Evolutionary conservation across 2,113 vertebrate genomes (phyloP).

Genomic region (Zosterops lateralis): DNA sequence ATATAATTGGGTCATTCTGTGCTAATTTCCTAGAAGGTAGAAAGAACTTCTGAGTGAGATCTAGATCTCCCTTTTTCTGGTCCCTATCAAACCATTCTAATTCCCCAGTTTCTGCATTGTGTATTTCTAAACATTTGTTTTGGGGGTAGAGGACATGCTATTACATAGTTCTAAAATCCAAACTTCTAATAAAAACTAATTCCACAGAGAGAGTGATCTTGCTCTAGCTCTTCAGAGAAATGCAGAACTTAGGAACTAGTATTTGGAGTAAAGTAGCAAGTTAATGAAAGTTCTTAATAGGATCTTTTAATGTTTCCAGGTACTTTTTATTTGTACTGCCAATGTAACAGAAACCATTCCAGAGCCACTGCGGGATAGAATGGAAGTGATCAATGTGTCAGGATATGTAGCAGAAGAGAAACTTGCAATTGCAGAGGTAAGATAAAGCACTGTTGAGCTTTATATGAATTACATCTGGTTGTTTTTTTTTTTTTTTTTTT

Average conservation of each 20-base stretch:
- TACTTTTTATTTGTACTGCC: constrained; percentile 97
- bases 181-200: background rate
- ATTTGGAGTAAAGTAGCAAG: background rate
- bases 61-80: background rate
- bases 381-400: constrained; percentile 97
- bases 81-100: rapidly evolving
- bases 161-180: background rate
- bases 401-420: constrained; percentile 98
- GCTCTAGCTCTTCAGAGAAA: background rate
- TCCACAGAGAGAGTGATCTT: background rate
- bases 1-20: background rate
- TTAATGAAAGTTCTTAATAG: background rate
- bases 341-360: constrained; percentile 95
- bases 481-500: background rate
- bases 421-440: constrained; percentile 93
- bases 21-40: background rate
- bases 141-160: background rate
- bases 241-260: background rate
- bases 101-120: background rate
- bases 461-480: background rate
- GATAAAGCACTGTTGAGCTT: background rate
- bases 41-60: background rate
- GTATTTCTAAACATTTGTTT: background rate
- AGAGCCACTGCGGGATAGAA: constrained; percentile 92
- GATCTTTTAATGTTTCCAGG: constrained; percentile 59